These are phyloP conservation scores for Ceratina japonica DNA, from an alignment of 1,140 invertebrate species.

Conservation along the genomic window DNA sequence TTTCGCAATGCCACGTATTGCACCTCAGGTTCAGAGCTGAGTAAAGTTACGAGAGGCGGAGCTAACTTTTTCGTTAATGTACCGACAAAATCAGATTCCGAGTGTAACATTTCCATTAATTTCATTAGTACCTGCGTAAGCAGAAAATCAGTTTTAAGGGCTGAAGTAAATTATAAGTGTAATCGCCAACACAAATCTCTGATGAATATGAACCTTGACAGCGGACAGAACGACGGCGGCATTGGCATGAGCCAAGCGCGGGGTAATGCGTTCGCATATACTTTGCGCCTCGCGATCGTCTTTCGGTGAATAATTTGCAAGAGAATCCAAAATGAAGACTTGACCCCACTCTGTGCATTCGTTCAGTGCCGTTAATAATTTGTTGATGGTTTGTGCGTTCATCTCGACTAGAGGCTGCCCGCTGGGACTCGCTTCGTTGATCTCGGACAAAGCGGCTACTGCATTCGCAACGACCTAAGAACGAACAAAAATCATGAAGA, in stretches of 20 bases:
- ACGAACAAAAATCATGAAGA: constrained; percentile 18
- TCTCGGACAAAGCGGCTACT: constrained; percentile 98
- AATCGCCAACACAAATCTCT: neutral
- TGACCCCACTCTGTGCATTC: constrained; percentile 99
- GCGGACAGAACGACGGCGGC: constrained; percentile 99
- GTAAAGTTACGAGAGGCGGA: constrained; percentile 98
- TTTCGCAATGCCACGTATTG: constrained; percentile 99
- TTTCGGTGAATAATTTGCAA: constrained; percentile 98
- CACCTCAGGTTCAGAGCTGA: constrained; percentile 99
- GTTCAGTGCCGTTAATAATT: constrained; percentile 98
- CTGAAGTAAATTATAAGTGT: constrained; percentile 3
- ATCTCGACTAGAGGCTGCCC: constrained; percentile 97
- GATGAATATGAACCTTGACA: constrained; percentile 87
- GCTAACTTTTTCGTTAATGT: constrained; percentile 98
- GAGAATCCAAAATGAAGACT: constrained; percentile 98
- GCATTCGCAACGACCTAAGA: constrained; percentile 97
- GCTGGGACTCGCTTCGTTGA: constrained; percentile 97
- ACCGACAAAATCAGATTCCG: constrained; percentile 95
- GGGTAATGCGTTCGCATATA: constrained; percentile 99
- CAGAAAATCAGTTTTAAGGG: constrained; percentile 17
- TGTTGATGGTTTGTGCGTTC: constrained; percentile 98
- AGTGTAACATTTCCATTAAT: constrained; percentile 97
- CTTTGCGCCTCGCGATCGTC: constrained; percentile 99
- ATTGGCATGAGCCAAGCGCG: constrained; percentile 98
- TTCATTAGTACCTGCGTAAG: constrained; percentile 90